Conservation (phyloP, 2,888 invertebrate genomes). For the Dusona sp. region DNA sequence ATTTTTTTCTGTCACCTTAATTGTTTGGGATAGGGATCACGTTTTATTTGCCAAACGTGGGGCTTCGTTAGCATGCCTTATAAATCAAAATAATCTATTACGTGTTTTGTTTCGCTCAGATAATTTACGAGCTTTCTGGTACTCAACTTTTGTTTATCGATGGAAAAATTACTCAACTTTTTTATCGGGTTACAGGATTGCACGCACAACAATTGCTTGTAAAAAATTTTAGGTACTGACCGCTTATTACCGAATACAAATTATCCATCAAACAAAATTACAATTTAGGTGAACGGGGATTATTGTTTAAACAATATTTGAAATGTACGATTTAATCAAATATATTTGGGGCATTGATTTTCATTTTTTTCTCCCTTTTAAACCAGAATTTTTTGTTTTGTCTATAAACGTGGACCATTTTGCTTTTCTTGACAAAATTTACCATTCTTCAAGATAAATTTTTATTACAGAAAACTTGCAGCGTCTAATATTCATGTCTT, state of each 20-base stretch:
- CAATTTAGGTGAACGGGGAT: too few species aligned
- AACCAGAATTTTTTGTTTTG: too few species aligned
- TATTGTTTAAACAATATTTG: too few species aligned
- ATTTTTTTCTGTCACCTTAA: conserved; percentile 10
- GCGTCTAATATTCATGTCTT: too few species aligned
- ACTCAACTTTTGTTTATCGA: too few species aligned
- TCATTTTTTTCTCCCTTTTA: background rate
- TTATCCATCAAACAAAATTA: background rate
- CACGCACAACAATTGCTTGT: background rate
- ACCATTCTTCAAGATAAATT: too few species aligned
- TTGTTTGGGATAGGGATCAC: conserved; percentile 8
- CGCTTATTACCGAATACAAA: background rate
- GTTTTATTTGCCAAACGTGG: background rate
- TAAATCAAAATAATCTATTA: conserved; percentile 9
- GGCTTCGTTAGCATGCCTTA: background rate
- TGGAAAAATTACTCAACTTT: too few species aligned
- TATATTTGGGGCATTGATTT: background rate
- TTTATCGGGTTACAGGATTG: background rate
- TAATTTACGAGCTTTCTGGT: background rate
- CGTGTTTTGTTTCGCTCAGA: background rate
- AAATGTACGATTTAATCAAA: too few species aligned
- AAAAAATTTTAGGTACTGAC: too few species aligned
- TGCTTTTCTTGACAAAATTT: too few species aligned
- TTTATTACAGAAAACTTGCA: too few species aligned
- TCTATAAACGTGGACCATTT: too few species aligned